phyloP scores from a whole-genome alignment of 2,888 invertebrate species.

The Trissolcus brochymenae region DNA sequence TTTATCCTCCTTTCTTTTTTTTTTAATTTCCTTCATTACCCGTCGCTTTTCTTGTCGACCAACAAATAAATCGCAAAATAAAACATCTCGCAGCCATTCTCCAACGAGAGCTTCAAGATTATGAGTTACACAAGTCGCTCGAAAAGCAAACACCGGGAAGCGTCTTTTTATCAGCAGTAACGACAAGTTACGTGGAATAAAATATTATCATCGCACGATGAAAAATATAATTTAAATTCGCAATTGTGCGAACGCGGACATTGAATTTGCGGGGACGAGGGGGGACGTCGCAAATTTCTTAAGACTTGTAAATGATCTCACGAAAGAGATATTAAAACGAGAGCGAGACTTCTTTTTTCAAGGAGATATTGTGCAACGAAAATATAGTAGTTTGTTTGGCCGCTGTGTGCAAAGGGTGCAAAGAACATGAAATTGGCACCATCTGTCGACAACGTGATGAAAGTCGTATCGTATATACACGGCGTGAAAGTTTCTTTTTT shows the following conservation, averaged over 20 bases:
- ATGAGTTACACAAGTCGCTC: slow-evolving; percentile 24
- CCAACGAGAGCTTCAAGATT: slow-evolving; percentile 16
- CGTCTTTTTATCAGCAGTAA: neutral
- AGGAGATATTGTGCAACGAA: slow-evolving; percentile 21
- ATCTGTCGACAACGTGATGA: slow-evolving; percentile 30
- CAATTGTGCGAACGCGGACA: neutral
- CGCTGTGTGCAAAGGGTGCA: slow-evolving; percentile 18
- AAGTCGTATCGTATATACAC: slow-evolving; percentile 7
- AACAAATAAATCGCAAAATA: slow-evolving; percentile 24
- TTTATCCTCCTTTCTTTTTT: neutral
- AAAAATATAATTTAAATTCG: neutral
- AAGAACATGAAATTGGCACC: slow-evolving; percentile 46
- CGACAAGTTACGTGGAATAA: neutral
- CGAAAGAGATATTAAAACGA: neutral
- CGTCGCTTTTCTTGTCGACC: slow-evolving; percentile 1
- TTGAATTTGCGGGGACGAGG: neutral
- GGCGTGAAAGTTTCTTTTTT: slow-evolving; percentile 9
- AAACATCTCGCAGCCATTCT: slow-evolving; percentile 23
- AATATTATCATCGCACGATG: neutral
- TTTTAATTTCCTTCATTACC: slow-evolving; percentile 6
- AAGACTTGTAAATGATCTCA: neutral
- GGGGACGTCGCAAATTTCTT: neutral
- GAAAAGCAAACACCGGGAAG: slow-evolving; percentile 3
- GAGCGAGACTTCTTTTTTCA: neutral
- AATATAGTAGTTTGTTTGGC: slow-evolving; percentile 32